Evolutionary conservation across 2,797 vertebrate species (phyloP), one percentile per base, ranked within the genome.

Genomic region (Catostomus latipinnis): DNA sequence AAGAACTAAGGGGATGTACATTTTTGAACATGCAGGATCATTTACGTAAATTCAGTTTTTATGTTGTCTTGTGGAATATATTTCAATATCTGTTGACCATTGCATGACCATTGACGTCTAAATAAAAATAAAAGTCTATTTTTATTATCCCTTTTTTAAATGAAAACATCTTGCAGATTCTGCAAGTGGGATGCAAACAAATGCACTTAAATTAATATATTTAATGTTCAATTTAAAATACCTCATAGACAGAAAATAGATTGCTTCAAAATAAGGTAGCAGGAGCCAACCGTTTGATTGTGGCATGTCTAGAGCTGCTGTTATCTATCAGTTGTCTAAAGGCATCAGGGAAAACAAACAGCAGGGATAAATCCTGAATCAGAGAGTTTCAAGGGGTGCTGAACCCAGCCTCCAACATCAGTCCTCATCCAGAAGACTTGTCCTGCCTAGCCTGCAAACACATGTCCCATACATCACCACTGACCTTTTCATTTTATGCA

Each of bases 401-500:
- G 22, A 62, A 70, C 48, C 13, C 53, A 11, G 6, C 50, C 57
- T 58, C 52, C 52, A 52, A 63, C 67, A 76, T 67, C 56, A 75
- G 69, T 67, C 65, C 62, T 71, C 52, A 63, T 56, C 14, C 7
- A 9, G 62, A 76, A 58, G 16, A 81, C 34, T 68, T 80, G 50
- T 84, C 78, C 57, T 18, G 50, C 43, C 14, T 18, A 45, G 68
- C 72, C 4, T 8, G n/a, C 11, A 78, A 74, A 53, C 68, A 14
- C 11, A 14, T 8, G 10, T 77, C 61, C 71, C 16, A 69, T 76
- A 78, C 75, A 81, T 76, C 72, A 76, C 50, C 45, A 67, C 14
- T 81, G 82, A 82, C 81, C 82, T 84, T 87, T 84, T 57, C n/a
- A 7, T 86, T 78, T 81, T 70, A 18, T 43, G 57, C n/a, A 1